Conservation (phyloP, 2,888 invertebrate species). For the Limenitis camilla region DNA sequence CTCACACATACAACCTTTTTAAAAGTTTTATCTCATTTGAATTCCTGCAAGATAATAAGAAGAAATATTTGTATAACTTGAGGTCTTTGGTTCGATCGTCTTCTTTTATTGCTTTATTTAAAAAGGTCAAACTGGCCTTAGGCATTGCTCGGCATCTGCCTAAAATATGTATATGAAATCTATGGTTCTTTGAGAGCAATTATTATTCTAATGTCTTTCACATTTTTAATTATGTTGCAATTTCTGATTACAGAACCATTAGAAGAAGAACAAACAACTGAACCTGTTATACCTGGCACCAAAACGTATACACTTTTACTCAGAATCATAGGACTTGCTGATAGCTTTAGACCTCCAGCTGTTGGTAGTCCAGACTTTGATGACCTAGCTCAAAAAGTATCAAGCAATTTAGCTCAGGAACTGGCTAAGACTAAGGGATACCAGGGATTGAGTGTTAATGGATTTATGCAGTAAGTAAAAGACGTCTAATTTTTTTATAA, state of each 20-base stretch:
- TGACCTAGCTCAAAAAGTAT: slow-evolving; percentile 76
- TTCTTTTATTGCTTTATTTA: no score
- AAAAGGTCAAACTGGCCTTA: no score
- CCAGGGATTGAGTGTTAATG: slow-evolving; percentile 78
- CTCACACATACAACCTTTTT: no score
- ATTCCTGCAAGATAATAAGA: no score
- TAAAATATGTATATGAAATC: no score
- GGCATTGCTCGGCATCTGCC: no score
- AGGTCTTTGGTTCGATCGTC: no score
- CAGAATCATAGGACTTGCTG: slow-evolving; percentile 83
- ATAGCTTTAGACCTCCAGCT: slow-evolving; percentile 84
- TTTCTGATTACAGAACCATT: slow-evolving; percentile 5
- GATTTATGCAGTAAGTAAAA: slow-evolving; percentile 79
- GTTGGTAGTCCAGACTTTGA: slow-evolving; percentile 83
- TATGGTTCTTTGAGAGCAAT: no score
- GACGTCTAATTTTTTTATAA: background rate
- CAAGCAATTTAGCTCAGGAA: slow-evolving; percentile 30
- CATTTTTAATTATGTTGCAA: no score
- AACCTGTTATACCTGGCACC: slow-evolving; percentile 78
- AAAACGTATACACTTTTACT: slow-evolving; percentile 81
- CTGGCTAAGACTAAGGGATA: slow-evolving; percentile 73
- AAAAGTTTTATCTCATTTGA: no score
- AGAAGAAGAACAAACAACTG: slow-evolving; percentile 73
- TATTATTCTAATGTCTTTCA: no score
- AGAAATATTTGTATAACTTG: no score